These are phyloP conservation scores for Apogon talboti DNA, from an alignment of 2,797 vertebrate species.

Conservation along the genomic window DNA sequence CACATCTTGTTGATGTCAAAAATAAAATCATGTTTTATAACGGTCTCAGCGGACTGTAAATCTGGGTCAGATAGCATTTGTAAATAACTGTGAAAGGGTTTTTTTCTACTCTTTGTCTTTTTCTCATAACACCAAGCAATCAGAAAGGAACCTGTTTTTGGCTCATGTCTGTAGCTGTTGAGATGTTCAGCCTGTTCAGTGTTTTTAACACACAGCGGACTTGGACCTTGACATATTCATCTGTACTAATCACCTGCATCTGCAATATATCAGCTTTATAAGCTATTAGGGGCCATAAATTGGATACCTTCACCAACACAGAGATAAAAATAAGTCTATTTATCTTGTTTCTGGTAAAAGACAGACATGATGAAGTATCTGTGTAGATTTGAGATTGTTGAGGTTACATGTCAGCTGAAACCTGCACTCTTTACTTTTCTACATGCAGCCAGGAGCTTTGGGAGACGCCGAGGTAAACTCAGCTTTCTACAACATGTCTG, in stretches of 20 bases:
- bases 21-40: constrained; percentile 39
- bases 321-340: too few species aligned
- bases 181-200: too few species aligned
- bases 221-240: too few species aligned
- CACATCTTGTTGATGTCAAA: constrained; percentile 5
- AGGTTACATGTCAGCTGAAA: constrained; percentile 59
- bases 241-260: too few species aligned
- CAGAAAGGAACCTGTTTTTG: constrained; percentile 6
- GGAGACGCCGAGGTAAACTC: constrained; percentile 98
- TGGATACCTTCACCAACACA: too few species aligned
- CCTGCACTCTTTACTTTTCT: constrained; percentile 87
- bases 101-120: constrained; percentile 14
- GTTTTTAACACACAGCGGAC: too few species aligned
- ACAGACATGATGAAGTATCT: constrained; percentile 8
- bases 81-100: constrained; percentile 9
- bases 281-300: too few species aligned
- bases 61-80: constrained; percentile 40
- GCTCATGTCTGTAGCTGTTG: not conserved
- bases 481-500: constrained; percentile 70
- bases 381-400: constrained; percentile 5
- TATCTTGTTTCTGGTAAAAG: not conserved
- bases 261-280: too few species aligned
- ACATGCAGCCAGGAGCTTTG: constrained; percentile 99
- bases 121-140: constrained; percentile 34
- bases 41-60: constrained; percentile 20